A percentile compares a stretch with the other conserved stretches of the same genome.
Evolutionary conservation across 2,888 invertebrate genomes (phyloP).

Genomic region (Plebejus anna): DNA sequence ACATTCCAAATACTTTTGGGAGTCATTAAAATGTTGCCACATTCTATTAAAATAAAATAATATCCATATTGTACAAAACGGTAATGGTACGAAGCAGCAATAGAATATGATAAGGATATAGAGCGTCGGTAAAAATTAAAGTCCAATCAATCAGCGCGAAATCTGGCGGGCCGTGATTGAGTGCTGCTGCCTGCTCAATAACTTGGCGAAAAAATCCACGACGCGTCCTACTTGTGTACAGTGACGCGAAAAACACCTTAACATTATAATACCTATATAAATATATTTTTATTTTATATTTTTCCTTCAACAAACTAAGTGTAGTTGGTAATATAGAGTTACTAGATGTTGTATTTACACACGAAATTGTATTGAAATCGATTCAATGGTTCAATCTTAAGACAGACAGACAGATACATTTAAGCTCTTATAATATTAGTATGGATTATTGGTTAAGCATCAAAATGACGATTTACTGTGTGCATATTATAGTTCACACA

Average conservation of each 20-base stretch:
- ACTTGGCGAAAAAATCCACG: slow-evolving; percentile 45
- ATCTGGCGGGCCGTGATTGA: slow-evolving; percentile 55
- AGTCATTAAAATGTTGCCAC: too few species aligned
- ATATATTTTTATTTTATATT: neutral
- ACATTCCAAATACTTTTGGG: too few species aligned
- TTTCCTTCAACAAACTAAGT: neutral
- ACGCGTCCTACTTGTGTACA: slow-evolving; percentile 39
- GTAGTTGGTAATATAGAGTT: neutral
- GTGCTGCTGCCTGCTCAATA: slow-evolving; percentile 44
- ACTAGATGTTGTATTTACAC: too few species aligned
- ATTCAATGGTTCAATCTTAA: too few species aligned
- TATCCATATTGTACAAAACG: neutral
- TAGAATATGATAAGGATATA: slow-evolving; percentile 31
- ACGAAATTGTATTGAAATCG: too few species aligned
- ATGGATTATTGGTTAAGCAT: too few species aligned
- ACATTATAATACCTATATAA: neutral
- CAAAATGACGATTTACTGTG: too few species aligned
- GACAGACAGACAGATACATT: too few species aligned
- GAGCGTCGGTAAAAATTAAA: slow-evolving; percentile 48
- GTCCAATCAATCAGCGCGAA: slow-evolving; percentile 57
- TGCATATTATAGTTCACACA: too few species aligned
- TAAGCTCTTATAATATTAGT: too few species aligned
- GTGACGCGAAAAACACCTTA: slow-evolving; percentile 31
- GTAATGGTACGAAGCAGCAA: neutral
- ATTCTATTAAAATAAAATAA: too few species aligned